Percentiles rank a stretch among this genome's conserved stretches.
Evolutionary conservation across 2,888 invertebrate genomes (phyloP).

Genomic region (Electrophaes corylata): DNA sequence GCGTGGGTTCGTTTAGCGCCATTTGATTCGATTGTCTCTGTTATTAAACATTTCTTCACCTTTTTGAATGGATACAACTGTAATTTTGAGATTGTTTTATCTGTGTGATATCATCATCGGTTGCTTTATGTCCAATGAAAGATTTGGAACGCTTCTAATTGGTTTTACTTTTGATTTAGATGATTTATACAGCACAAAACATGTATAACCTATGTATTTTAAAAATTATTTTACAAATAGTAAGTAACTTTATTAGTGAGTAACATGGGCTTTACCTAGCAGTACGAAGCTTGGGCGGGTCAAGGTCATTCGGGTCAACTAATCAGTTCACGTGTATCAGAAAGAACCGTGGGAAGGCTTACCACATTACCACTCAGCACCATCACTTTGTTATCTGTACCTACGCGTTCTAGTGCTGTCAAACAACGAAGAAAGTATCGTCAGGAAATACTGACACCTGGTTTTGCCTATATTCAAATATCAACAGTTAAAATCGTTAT

Average conservation of each 20-base stretch:
- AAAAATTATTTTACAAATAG: too few species aligned
- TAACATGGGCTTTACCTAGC: too few species aligned
- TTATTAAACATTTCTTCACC: constrained; percentile 16
- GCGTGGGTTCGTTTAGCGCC: constrained; percentile 25
- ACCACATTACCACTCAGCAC: too few species aligned
- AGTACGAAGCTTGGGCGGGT: too few species aligned
- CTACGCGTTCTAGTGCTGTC: background rate
- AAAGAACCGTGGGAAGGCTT: constrained; percentile 4
- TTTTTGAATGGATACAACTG: constrained; percentile 15
- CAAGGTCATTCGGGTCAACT: constrained; percentile 24
- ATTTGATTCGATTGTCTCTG: constrained; percentile 10
- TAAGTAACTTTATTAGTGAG: too few species aligned
- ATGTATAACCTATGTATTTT: too few species aligned
- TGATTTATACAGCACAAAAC: background rate
- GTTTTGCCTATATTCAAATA: too few species aligned
- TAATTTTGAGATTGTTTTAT: constrained; percentile 8
- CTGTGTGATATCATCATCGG: background rate
- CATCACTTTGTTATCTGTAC: background rate
- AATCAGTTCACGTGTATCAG: constrained; percentile 8
- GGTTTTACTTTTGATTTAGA: too few species aligned
- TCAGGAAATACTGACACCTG: too few species aligned
- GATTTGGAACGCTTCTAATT: background rate
- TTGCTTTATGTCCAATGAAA: background rate
- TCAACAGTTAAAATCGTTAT: background rate
- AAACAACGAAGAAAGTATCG: background rate